These are phyloP conservation scores for Pangasianodon hypophthalmus DNA, from an alignment of 2,113 vertebrate species.

Conservation along the genomic window DNA sequence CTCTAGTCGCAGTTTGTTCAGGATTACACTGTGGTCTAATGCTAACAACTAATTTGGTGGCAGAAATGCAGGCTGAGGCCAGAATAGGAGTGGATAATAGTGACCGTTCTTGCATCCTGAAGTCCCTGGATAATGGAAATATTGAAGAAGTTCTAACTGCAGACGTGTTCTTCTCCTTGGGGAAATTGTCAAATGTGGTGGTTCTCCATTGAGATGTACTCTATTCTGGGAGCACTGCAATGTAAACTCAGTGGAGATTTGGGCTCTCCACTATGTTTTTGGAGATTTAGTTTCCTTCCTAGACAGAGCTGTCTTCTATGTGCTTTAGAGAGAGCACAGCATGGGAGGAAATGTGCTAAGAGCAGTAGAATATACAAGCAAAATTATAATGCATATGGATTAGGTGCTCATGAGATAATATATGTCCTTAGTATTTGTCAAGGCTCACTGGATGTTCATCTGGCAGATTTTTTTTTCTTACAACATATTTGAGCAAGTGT, in stretches of 20 bases:
- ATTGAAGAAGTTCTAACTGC: neutral
- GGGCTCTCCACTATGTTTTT: neutral
- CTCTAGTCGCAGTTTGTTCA: conserved; percentile 3
- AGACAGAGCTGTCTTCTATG: neutral
- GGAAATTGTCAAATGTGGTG: conserved; percentile 22
- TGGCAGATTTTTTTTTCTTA: conserved; percentile 21
- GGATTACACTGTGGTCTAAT: conserved; percentile 11
- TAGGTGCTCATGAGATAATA: neutral
- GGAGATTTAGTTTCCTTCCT: neutral
- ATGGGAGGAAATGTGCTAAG: neutral
- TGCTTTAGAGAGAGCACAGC: neutral
- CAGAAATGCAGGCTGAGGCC: neutral
- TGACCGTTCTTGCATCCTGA: neutral
- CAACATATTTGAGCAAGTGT: conserved; percentile 41
- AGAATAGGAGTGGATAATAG: neutral
- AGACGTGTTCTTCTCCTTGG: conserved; percentile 30
- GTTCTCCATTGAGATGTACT: conserved; percentile 4
- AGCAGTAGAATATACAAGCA: neutral
- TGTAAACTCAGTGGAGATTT: conserved; percentile 25
- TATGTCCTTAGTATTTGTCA: neutral
- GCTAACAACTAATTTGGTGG: conserved; percentile 1
- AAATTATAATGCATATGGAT: conserved; percentile 5
- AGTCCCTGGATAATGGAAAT: neutral
- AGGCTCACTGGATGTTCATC: neutral
- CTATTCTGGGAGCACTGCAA: neutral